phyloP scores from a whole-genome alignment of 2,888 invertebrate genomes.

The Hydroisotoma schaefferi region DNA sequence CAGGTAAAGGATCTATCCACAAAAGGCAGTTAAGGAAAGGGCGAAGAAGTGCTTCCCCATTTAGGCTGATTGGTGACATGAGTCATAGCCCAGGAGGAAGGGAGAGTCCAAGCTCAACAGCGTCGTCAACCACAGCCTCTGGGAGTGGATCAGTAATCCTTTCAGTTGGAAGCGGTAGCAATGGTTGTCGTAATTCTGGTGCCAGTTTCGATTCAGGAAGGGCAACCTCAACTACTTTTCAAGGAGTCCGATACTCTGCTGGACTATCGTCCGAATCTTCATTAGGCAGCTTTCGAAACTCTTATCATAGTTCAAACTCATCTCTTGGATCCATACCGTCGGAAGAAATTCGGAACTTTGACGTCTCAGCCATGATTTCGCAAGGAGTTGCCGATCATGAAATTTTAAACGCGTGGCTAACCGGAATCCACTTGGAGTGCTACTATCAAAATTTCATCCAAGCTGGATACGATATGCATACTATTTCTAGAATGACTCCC shows the following conservation, averaged over 20 bases:
- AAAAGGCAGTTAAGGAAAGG: no score
- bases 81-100: slow-evolving; percentile 58
- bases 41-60: background rate
- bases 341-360: slow-evolving; percentile 60
- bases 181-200: slow-evolving; percentile 77
- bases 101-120: slow-evolving; percentile 71
- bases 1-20: no score
- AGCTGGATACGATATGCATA: slow-evolving; percentile 96
- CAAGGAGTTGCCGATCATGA: slow-evolving; percentile 82
- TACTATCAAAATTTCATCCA: slow-evolving; percentile 89
- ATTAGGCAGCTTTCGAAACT: slow-evolving; percentile 61
- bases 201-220: slow-evolving; percentile 87
- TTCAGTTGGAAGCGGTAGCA: slow-evolving; percentile 48
- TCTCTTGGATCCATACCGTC: slow-evolving; percentile 58
- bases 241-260: slow-evolving; percentile 45
- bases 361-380: slow-evolving; percentile 53
- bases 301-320: slow-evolving; percentile 52
- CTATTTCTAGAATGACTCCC: slow-evolving; percentile 98
- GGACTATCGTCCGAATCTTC: slow-evolving; percentile 52
- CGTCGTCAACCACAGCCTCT: slow-evolving; percentile 74
- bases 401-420: slow-evolving; percentile 77
- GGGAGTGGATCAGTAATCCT: slow-evolving; percentile 59
- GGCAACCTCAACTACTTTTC: slow-evolving; percentile 65
- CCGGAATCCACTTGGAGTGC: slow-evolving; percentile 89
- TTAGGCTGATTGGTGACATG: background rate